phyloP scores from a whole-genome alignment of 2,888 invertebrate species.

The Oxystoma pomonae region DNA sequence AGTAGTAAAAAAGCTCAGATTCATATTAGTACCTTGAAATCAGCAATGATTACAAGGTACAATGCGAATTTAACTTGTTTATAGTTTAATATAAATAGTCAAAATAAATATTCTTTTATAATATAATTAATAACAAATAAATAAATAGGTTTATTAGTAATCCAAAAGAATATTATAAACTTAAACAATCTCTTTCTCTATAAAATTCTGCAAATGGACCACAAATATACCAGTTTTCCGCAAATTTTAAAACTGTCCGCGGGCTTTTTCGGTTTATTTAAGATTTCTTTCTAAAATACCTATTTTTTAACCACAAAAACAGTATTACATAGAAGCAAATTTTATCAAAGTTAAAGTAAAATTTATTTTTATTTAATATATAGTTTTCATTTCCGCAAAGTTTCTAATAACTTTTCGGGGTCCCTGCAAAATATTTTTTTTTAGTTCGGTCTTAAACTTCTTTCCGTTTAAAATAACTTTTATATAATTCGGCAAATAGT shows the following conservation, averaged over 20 bases:
- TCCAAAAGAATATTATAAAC: too few relatives aligned
- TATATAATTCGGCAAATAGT: background rate
- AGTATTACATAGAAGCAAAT: background rate
- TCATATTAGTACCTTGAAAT: too few relatives aligned
- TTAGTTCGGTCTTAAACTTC: too few relatives aligned
- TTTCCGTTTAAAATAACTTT: background rate
- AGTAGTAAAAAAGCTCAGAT: too few relatives aligned
- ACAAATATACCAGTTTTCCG: background rate
- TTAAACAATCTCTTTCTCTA: too few relatives aligned
- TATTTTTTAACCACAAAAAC: background rate
- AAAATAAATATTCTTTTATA: too few relatives aligned
- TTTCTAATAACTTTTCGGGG: background rate
- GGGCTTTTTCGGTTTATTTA: background rate
- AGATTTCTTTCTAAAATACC: background rate
- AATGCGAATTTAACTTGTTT: too few relatives aligned
- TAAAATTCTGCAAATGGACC: background rate
- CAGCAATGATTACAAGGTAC: too few relatives aligned
- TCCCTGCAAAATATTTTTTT: background rate
- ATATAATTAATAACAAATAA: too few relatives aligned
- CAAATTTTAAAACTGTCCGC: background rate
- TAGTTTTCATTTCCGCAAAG: background rate
- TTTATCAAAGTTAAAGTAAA: background rate
- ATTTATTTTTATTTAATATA: too few relatives aligned
- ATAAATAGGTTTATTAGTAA: too few relatives aligned
- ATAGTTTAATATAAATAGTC: too few relatives aligned